Evolutionary conservation across 1,140 invertebrate species (phyloP), one percentile per base, ranked within the genome.

Genomic region (Rhopalosiphum maidis): DNA sequence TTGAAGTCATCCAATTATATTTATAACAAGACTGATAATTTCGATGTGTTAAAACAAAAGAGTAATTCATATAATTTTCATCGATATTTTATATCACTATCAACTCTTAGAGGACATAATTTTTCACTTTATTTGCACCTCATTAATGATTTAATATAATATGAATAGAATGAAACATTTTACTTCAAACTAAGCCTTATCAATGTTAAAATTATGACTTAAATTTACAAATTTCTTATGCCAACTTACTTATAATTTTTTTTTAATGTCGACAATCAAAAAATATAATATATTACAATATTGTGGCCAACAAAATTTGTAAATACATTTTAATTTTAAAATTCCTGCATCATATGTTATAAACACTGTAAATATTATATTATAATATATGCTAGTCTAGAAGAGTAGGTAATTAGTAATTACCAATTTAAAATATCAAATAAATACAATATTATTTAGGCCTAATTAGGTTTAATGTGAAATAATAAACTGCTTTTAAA

Each of bases 231-330:
- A 88, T 90, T 60, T 60, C 88, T 43, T 68, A 60, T 68, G 25
- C 35, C 89, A 55, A 60, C 41, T 90, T 68, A 60, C 7, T 68
- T 90, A 30, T 54, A 54, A 55, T 51, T 93, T 41, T 43, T 90
- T 93, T 55, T 30, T 93, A 85, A 55, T 85, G 48, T 93, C 37
- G 91, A 93, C 91, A 93, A 93, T 93, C 91, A 93, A 93, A 83
- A 48, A n/a, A 89, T 46, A 86, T 86, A 85, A 86, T 86, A 85
- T 93, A 93, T 83, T 83, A 91, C 60, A 91, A 91, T 35, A 91
- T 93, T 83, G 82, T 93, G 91, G 91, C 91, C 91, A 93, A 83
- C 91, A 83, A 86, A 86, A 85, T 93, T 93, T 93, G 91, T 93
- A 93, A 93, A 93, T 93, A 93, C 6, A 68, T 55, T 85, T 93